Evolutionary conservation across 2,797 vertebrate species (phyloP).

Genomic region (Pyrocephalus nanus): DNA sequence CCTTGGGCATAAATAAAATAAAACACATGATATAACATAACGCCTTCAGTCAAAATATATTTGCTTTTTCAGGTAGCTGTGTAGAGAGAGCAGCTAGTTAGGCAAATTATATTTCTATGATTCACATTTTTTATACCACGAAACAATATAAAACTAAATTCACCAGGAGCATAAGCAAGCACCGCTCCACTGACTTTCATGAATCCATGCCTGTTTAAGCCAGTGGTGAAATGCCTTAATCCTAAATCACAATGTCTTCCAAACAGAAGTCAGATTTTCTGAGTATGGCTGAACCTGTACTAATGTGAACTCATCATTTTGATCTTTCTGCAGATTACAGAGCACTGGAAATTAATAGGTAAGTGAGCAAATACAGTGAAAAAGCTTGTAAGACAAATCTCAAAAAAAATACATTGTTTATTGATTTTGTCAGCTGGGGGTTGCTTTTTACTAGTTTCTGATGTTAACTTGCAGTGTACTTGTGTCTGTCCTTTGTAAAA

Average conservation of each 20-base stretch:
- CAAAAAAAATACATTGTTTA: not conserved
- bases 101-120: slow-evolving; percentile 44
- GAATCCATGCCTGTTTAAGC: slow-evolving; percentile 9
- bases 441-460: not conserved
- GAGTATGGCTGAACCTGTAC: not conserved
- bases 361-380: not conserved
- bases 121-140: slow-evolving; percentile 31
- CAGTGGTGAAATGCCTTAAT: not conserved
- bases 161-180: slow-evolving; percentile 8
- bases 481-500: not conserved
- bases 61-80: slow-evolving; percentile 22
- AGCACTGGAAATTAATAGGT: not conserved
- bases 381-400: not conserved
- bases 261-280: not conserved
- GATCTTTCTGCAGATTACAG: not conserved
- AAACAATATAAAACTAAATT: slow-evolving; percentile 22
- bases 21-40: slow-evolving; percentile 53
- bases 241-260: not conserved
- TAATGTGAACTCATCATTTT: not conserved
- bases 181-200: not conserved
- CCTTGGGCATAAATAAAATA: slow-evolving; percentile 54
- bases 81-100: slow-evolving; percentile 33
- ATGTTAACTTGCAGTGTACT: not conserved
- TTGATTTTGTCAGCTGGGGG: not conserved
- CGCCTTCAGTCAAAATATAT: slow-evolving; percentile 14